Percentiles rank a stretch among this genome's conserved stretches.
phyloP scores from a whole-genome alignment of 2,113 vertebrate species.

The Tupaia tana region DNA sequence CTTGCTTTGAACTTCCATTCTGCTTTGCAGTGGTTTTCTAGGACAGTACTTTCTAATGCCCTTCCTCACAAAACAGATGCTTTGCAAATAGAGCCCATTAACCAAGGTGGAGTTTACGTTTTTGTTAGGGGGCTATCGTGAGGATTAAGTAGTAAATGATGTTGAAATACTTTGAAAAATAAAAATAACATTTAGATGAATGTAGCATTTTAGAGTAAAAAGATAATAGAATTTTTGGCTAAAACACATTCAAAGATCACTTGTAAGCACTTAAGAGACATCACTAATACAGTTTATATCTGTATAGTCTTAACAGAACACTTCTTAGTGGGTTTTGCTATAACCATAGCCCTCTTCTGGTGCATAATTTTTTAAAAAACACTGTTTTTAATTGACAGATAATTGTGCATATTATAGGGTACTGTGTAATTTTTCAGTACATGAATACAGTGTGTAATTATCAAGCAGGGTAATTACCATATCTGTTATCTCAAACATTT shows the following conservation, averaged over 20 bases:
- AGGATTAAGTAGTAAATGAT: background rate
- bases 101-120: background rate
- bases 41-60: background rate
- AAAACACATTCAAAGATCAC: background rate
- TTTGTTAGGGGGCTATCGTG: background rate
- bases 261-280: background rate
- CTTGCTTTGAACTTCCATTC: background rate
- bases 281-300: background rate
- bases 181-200: background rate
- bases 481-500: no score
- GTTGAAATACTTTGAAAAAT: background rate
- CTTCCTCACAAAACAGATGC: background rate
- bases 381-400: no score
- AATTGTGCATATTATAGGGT: no score
- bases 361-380: background rate
- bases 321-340: background rate
- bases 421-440: no score
- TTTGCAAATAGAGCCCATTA: background rate
- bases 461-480: no score
- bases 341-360: background rate
- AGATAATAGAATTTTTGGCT: background rate
- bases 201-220: background rate
- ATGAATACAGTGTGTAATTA: no score
- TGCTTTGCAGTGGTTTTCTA: accelerated
- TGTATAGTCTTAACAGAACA: background rate